Conservation (phyloP, 2,888 invertebrate species). For the Nycteola revayana region DNA sequence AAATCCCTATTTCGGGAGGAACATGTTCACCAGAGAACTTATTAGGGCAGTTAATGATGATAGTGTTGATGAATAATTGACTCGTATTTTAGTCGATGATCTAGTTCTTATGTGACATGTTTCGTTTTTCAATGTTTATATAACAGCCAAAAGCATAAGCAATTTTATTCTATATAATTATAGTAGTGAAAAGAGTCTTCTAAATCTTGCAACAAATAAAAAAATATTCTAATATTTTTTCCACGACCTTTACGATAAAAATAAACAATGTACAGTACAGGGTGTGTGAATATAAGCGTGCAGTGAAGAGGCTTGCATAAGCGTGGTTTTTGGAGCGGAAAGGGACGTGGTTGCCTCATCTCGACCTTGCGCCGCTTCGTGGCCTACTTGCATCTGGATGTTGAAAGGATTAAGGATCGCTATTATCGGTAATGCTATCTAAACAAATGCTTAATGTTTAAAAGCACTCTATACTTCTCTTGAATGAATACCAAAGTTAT, state of each 20-base stretch:
- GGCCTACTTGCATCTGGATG: slow-evolving; percentile 35
- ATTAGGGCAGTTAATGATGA: too few species aligned
- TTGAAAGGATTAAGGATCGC: slow-evolving; percentile 20
- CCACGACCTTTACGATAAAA: slow-evolving; percentile 1
- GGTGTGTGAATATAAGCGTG: slow-evolving; percentile 22
- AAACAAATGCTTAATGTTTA: too few species aligned
- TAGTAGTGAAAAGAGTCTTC: not conserved
- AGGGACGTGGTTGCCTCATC: slow-evolving; percentile 68
- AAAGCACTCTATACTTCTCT: too few species aligned
- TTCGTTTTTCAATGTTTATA: too few species aligned
- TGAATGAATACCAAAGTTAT: too few species aligned
- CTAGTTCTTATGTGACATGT: too few species aligned
- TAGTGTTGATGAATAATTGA: too few species aligned
- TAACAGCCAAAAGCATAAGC: not conserved
- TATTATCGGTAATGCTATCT: too few species aligned
- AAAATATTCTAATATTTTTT: not conserved
- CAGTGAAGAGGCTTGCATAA: slow-evolving; percentile 62
- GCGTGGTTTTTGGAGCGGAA: slow-evolving; percentile 76
- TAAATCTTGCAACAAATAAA: not conserved
- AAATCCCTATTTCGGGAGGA: too few species aligned
- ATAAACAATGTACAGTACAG: slow-evolving; percentile 17
- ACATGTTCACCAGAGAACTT: too few species aligned
- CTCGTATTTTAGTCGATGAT: too few species aligned
- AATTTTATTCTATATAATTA: not conserved
- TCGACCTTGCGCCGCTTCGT: slow-evolving; percentile 54